Conservation (phyloP, 2,888 invertebrate species). For the Rotaria sp. region DNA sequence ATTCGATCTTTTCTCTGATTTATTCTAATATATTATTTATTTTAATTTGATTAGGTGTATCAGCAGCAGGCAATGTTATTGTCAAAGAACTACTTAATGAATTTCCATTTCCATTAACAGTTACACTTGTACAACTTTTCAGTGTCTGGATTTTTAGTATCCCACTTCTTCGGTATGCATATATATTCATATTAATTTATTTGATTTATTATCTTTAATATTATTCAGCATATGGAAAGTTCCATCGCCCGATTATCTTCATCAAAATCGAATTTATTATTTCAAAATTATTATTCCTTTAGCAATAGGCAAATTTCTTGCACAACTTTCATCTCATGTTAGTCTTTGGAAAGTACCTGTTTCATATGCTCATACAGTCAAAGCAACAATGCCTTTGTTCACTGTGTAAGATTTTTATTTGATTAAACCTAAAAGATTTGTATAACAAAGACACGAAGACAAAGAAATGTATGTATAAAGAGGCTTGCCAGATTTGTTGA, state of each 20-base stretch:
- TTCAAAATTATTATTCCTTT: slow-evolving; percentile 73
- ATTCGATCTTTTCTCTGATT: background rate
- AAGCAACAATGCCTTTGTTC: slow-evolving; percentile 94
- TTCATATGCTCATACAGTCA: slow-evolving; percentile 92
- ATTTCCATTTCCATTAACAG: slow-evolving; percentile 85
- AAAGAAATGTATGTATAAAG: too few species aligned
- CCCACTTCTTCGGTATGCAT: background rate
- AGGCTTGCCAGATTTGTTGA: too few species aligned
- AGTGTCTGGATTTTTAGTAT: slow-evolving; percentile 19
- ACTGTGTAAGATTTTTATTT: slow-evolving; percentile 62
- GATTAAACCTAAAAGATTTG: too few species aligned
- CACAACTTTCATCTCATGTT: slow-evolving; percentile 81
- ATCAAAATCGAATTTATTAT: slow-evolving; percentile 66
- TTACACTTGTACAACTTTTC: slow-evolving; percentile 80
- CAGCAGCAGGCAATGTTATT: slow-evolving; percentile 78
- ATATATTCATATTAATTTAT: slow-evolving; percentile 59
- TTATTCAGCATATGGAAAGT: slow-evolving; percentile 45
- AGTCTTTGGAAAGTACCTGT: slow-evolving; percentile 94
- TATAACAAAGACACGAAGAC: too few species aligned
- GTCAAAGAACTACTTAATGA: slow-evolving; percentile 80
- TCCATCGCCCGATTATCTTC: slow-evolving; percentile 44
- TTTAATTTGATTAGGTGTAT: background rate
- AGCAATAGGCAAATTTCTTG: slow-evolving; percentile 81
- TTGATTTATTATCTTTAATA: slow-evolving; percentile 62
- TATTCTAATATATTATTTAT: background rate